phyloP scores from a whole-genome alignment of 2,888 invertebrate species.

The Stenurella melanura region DNA sequence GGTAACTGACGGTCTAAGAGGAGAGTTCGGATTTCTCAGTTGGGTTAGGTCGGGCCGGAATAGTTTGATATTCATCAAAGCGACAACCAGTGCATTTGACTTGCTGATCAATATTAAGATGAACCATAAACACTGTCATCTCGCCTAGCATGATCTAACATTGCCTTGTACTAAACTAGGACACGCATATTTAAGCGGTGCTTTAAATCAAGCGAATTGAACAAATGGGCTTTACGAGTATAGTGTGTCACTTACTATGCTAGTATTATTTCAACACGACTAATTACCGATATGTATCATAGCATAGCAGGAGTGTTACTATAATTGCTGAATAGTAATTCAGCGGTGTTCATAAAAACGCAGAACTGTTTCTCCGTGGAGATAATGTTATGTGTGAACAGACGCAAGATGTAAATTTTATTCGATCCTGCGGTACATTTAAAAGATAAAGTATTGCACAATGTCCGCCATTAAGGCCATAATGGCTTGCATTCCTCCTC shows the following conservation, averaged over 20 bases:
- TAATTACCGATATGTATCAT: neutral
- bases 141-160: conserved; percentile 12
- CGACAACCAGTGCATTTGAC: conserved; percentile 2
- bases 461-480: conserved; percentile 63
- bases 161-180: conserved; percentile 9
- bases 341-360: conserved; percentile 22
- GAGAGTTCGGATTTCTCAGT: conserved; percentile 19
- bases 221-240: neutral
- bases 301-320: conserved; percentile 10
- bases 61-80: conserved; percentile 8
- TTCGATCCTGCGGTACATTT: conserved; percentile 62
- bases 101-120: conserved; percentile 34
- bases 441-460: conserved; percentile 68
- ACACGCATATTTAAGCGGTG: conserved; percentile 17
- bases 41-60: conserved; percentile 31
- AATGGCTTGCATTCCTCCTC: conserved; percentile 65
- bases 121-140: conserved; percentile 29
- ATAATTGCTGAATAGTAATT: conserved; percentile 28
- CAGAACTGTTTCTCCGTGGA: conserved; percentile 23
- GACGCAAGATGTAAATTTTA: conserved; percentile 64
- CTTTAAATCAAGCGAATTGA: neutral
- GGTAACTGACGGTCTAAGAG: neutral
- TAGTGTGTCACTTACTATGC: conserved; percentile 10
- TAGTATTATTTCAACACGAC: conserved; percentile 2
- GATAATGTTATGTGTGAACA: conserved; percentile 67